Evolutionary conservation across 2,797 vertebrate genomes (phyloP), one percentile per base, ranked within the genome.

Genomic region (Gastrophryne carolinensis): DNA sequence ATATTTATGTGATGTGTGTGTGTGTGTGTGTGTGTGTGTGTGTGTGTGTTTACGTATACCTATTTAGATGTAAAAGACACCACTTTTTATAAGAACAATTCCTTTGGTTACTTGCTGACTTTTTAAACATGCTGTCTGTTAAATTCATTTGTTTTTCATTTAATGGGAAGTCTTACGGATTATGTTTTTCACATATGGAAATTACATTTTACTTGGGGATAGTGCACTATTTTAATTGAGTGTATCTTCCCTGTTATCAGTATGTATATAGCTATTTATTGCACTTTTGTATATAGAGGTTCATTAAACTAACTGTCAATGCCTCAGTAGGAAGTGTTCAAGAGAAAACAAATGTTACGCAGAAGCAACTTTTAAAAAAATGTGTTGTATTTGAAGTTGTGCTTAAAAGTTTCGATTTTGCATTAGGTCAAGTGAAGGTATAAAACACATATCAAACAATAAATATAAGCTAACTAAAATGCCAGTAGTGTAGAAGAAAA

Each of bases 261-360:
- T 92, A 90, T 70, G 53, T 90, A 91, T 93, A 92, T 91, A 91
- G 88, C 89, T 94, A 95, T 95, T 95, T 95, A 94, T 95, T 94
- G 94, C 91, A 92, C 85, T 87, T 91, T 86, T 91, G 91, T 92
- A 92, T 93, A 92, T 87, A 87, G 88, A 89, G 89, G 89, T 91
- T 90, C 89, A 90, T 89, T 90, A 90, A 92, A 92, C 86, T 89
- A 90, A 89, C 87, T 91, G 90, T 90, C 90, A 91, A 87, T 90
- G 89, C 90, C 90, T 92, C 88, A 91, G 91, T 91, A 91, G 90
- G 81, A 86, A 88, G 84, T 54, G 73, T 86, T 90, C 89, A 87
- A 89, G 79, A 35, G 76, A 71, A 44, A 82, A 24, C 9, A 60
- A 80, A 80, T 68, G 67, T 52, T 41, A 41, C 2, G 44, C 12